These are phyloP conservation scores for Portunus trituberculatus DNA, from an alignment of 1,140 invertebrate species.

Conservation along the genomic window DNA sequence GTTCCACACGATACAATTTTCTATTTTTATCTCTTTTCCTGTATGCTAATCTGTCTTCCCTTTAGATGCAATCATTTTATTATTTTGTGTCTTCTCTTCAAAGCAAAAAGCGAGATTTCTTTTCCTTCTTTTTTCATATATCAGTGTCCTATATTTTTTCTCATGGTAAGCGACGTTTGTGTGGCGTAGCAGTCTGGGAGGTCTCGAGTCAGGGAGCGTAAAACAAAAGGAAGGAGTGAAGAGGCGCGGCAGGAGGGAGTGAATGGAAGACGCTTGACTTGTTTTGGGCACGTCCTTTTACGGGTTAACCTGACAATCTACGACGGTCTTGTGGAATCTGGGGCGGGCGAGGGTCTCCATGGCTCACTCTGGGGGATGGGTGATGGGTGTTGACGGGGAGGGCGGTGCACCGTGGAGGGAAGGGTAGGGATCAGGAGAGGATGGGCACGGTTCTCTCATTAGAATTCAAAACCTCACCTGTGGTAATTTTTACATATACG, in stretches of 20 bases:
- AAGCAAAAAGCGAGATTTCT: no score
- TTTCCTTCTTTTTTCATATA: not conserved
- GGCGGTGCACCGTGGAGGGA: not conserved
- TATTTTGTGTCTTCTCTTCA: no score
- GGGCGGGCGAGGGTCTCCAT: not conserved
- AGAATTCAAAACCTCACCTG: not conserved
- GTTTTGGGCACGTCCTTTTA: constrained; percentile 20
- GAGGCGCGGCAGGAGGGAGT: not conserved
- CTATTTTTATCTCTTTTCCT: no score
- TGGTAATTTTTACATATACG: not conserved
- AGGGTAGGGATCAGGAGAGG: not conserved
- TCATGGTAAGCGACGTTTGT: not conserved
- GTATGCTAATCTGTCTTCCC: no score
- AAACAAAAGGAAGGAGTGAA: not conserved
- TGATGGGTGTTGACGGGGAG: not conserved
- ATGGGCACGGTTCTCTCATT: not conserved
- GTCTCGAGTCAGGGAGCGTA: not conserved
- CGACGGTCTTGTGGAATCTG: not conserved
- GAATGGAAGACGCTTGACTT: not conserved
- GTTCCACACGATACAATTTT: no score
- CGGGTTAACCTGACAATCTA: not conserved
- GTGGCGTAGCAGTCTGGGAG: not conserved
- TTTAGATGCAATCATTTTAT: not conserved
- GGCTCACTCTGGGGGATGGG: not conserved
- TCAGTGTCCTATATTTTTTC: not conserved